These are phyloP conservation scores for Tragulus kanchil DNA, from an alignment of 2,113 vertebrate species.

Conservation along the genomic window DNA sequence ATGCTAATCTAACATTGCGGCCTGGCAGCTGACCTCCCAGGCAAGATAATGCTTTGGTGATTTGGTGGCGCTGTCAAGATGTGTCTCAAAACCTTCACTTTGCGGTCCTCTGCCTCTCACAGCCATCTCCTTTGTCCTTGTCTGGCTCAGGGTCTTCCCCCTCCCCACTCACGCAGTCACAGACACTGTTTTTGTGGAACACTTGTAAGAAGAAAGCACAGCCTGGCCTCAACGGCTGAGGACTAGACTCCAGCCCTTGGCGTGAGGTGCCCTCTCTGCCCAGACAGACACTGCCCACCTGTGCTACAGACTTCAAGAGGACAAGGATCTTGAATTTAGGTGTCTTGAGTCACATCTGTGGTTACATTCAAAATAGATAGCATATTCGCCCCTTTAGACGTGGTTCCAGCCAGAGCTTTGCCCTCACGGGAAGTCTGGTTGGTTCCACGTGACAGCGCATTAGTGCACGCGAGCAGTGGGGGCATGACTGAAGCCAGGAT, in stretches of 20 bases:
- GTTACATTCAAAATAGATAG: neutral
- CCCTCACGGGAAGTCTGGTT: neutral
- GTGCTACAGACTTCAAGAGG: neutral
- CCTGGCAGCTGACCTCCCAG: neutral
- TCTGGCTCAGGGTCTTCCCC: neutral
- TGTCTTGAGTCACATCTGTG: neutral
- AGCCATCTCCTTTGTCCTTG: neutral
- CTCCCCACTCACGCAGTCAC: neutral
- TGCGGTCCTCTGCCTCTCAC: neutral
- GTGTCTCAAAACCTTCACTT: neutral
- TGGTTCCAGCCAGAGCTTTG: neutral
- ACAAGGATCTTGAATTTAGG: neutral
- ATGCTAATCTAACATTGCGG: neutral
- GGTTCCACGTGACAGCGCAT: neutral
- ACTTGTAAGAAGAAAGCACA: neutral
- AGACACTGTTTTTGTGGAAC: neutral
- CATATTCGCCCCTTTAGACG: neutral
- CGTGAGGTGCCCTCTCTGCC: neutral
- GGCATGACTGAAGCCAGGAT: slow-evolving; percentile 29
- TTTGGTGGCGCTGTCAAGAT: neutral
- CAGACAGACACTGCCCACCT: neutral
- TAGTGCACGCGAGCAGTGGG: neutral
- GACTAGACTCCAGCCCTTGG: neutral
- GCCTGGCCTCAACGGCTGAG: neutral
- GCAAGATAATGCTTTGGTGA: neutral